phyloP scores from a whole-genome alignment of 2,797 vertebrate species.

The Peromyscus eremicus region DNA sequence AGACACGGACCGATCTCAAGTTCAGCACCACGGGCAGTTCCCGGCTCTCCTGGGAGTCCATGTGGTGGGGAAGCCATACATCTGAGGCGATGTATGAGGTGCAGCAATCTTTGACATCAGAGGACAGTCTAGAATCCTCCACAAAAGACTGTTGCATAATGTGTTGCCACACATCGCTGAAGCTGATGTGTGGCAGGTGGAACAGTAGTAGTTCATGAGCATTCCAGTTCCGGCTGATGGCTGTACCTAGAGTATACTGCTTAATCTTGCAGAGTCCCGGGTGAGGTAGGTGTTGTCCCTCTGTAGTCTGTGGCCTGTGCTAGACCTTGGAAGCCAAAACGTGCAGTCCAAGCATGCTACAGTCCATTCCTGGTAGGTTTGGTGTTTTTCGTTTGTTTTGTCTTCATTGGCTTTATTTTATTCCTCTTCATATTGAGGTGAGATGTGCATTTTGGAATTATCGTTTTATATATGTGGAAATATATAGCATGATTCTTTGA shows the following conservation, averaged over 20 bases:
- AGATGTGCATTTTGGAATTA: constrained; percentile 39
- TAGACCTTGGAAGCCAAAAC: neutral
- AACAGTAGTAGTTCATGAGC: neutral
- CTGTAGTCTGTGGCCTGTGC: neutral
- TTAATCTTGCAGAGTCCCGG: neutral
- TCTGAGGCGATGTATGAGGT: neutral
- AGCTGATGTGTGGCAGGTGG: neutral
- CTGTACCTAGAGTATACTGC: neutral
- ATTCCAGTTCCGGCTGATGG: neutral
- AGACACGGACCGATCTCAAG: neutral
- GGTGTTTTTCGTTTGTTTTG: neutral
- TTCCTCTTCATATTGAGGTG: constrained; percentile 47
- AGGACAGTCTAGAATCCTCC: neutral
- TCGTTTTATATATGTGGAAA: neutral
- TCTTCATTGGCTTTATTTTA: constrained; percentile 13
- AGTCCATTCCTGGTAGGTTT: neutral
- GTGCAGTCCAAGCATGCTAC: neutral
- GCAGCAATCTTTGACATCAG: neutral
- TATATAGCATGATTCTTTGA: neutral
- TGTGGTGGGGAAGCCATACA: neutral
- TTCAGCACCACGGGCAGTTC: neutral
- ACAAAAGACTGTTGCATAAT: neutral
- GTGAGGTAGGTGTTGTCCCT: constrained; percentile 75
- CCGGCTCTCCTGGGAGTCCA: neutral
- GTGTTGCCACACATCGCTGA: too few species aligned